Base-by-base conservation (phyloP, 2,797 vertebrate genomes). In the Knipowitschia caucasica region DNA sequence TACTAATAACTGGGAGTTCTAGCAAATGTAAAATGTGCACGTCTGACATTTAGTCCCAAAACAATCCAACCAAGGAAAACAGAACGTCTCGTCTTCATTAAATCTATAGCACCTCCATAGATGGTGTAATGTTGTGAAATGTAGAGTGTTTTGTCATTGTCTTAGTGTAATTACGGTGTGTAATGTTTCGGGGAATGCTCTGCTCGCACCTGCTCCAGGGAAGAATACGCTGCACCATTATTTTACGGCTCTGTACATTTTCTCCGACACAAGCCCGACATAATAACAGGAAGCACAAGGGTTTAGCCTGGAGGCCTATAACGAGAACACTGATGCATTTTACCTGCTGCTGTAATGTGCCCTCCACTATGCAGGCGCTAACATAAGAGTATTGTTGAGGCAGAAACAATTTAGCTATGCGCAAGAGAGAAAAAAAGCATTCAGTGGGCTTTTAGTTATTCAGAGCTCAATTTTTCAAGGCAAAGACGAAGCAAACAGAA, bases 211-310 rank as follows among this genome's bases (percentile, higher is more conserved):
- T 0, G 20, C 53, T 33, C 0, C 4, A 23, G 56, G 50, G 51
- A 9, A 33, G 46, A 35, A 2, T 15, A 26, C 3, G 35, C 8
- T 4, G 3, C 7, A 4, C 0, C 8, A 60, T 56, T 35, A 38
- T 58, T 30, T 45, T 50, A 65, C 50, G 53, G 31, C 24, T 56
- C 71, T 40, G 56, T 53, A 53, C 62, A 8, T 57, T 15, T 39
- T 64, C 26, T 45, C 17, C 50, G 50, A 36, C 15, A 1, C 30
- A 31, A 20, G 49, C 17, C 35, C 39, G 18, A 67, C 49, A 45
- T 14, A 62, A 71, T 53, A 52, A 55, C 52, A 21, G 14, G 33
- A 56, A 66, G 15, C 9, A 9, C 25, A 39, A 53, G 7, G 23
- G 39, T 43, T 56, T 47, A 21, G 55, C 65, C 51, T 53, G 4